Base-by-base conservation (phyloP, 2,888 invertebrate species). In the Anthophora plumipes region DNA sequence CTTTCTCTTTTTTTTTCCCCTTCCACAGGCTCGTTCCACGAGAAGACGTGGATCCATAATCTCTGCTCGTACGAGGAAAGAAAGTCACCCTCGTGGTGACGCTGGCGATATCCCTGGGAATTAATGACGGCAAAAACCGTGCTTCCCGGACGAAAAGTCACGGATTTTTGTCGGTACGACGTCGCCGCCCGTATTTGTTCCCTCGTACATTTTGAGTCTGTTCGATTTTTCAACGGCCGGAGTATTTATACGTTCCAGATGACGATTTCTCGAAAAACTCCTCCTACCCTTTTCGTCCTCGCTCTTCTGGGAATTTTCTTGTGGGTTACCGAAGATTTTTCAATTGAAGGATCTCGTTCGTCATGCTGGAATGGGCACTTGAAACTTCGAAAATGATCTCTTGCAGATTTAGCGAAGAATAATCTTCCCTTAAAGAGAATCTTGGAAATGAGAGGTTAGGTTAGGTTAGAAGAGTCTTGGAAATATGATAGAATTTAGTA, bases 101-200 rank as follows among this genome's bases (percentile, higher is more conserved):
- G 74, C 37, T 41, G 52, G 64, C 66, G 86, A 79, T 85, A 86
- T 76, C 74, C 75, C 25, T 48, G 39, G 63, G 60, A 73, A 84
- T 82, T 81, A 85, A 85, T 85, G 86, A 74, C 64, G 39, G n/a
- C 63, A 85, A 86, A 85, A 85, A 85, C 79, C 12, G 41, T 14
- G 46, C 54, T n/a, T 22, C 48, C 41, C 11, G 48, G 48, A 60
- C 64, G 68, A 82, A 74, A 77, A 85, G 74, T 85, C 77, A 70
- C 77, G 37, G 64, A 79, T 50, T 63, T 80, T 55, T 74, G 50
- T 41, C 31, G 54, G 3, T 1, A 5, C 25, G 25, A 22, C 22
- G 41, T 37, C 57, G 11, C 46, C 57, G 0, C 3, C 50, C 74
- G 12, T 69, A 39, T 57, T 69, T 43, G 63, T 55, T 66, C 59